A percentile compares a stretch with the other conserved stretches of the same genome.
Conservation (phyloP, 2,888 invertebrate species). For the Eupithecia subfuscata region DNA sequence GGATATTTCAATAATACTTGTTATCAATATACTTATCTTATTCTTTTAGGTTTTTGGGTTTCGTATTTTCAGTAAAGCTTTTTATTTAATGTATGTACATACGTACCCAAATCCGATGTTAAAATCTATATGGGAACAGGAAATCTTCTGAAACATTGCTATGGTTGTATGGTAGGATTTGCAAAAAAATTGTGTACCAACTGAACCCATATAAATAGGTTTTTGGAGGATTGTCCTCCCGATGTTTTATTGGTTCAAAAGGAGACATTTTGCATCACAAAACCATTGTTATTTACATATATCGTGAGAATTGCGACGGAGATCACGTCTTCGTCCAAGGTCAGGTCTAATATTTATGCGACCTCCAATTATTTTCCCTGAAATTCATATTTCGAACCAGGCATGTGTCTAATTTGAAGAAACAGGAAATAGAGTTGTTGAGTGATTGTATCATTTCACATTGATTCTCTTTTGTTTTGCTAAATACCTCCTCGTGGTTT, state of each 20-base stretch:
- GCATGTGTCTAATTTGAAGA: constrained; percentile 20
- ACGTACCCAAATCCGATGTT: too few relatives aligned
- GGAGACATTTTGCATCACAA: constrained; percentile 62
- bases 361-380: constrained; percentile 68
- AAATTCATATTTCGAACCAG: constrained; percentile 45
- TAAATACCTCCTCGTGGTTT: not conserved
- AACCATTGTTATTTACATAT: constrained; percentile 73
- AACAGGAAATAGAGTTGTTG: constrained; percentile 34
- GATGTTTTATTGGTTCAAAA: constrained; percentile 48
- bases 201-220: not conserved
- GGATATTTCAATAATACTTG: not conserved
- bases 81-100: too few relatives aligned
- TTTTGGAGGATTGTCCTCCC: not conserved
- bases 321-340: constrained; percentile 66
- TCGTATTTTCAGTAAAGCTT: too few relatives aligned
- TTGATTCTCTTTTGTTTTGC: not conserved
- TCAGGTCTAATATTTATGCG: constrained; percentile 63
- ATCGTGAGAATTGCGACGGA: constrained; percentile 63
- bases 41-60: not conserved
- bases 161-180: not conserved
- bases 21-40: not conserved
- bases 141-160: not conserved
- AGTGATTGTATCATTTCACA: constrained; percentile 12
- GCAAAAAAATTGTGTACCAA: not conserved
- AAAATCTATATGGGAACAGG: not conserved